Conservation (phyloP, 2,797 vertebrate genomes). For the Uromys caudimaculatus region DNA sequence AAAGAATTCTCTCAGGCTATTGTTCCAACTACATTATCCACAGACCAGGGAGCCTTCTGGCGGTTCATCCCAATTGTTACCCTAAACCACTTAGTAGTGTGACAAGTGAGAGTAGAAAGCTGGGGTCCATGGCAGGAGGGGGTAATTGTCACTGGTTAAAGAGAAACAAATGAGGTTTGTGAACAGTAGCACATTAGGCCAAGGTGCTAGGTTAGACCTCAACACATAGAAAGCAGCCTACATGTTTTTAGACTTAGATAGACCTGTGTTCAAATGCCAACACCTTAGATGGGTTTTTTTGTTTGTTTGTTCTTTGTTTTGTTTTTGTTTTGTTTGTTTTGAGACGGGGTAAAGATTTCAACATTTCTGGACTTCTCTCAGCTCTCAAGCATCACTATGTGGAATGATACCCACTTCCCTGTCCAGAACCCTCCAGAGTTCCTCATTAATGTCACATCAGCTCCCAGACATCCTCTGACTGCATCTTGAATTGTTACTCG, state of each 20-base stretch:
- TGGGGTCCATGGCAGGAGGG: not conserved
- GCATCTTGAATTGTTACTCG: not conserved
- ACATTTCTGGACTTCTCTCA: not conserved
- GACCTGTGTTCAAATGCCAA: not conserved
- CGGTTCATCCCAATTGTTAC: not conserved
- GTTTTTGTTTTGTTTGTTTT: not conserved
- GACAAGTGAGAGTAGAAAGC: not conserved
- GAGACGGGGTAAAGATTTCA: not conserved
- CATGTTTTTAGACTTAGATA: not conserved
- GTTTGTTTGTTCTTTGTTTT: not conserved
- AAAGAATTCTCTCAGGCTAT: slow-evolving; percentile 32
- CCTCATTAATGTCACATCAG: not conserved
- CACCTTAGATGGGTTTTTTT: not conserved
- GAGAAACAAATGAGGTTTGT: not conserved
- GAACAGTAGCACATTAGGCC: not conserved
- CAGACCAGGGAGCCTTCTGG: not conserved
- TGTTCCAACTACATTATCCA: not conserved
- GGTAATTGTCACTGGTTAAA: not conserved
- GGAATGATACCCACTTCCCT: not conserved
- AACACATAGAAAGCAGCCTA: not conserved
- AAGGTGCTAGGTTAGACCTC: not conserved
- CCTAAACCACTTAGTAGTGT: not conserved
- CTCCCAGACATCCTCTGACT: not conserved
- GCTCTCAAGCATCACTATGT: not conserved
- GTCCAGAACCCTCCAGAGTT: not conserved